These are phyloP conservation scores for Lochmaea capreae DNA, from an alignment of 2,888 invertebrate genomes.

Conservation along the genomic window DNA sequence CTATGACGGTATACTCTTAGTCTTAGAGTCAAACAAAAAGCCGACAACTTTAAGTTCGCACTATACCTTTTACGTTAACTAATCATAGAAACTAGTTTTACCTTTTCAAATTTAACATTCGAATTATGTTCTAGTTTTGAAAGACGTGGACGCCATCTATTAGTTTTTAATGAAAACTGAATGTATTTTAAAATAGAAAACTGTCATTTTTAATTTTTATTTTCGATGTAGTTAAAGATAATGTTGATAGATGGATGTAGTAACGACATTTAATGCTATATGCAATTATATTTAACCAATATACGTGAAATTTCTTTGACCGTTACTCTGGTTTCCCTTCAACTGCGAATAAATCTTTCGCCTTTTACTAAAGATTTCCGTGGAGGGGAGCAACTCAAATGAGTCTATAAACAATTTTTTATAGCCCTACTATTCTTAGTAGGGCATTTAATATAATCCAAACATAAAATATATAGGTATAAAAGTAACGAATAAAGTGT, in stretches of 20 bases:
- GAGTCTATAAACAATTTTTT: conserved; percentile 38
- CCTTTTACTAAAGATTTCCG: conserved; percentile 47
- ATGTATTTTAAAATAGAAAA: neutral
- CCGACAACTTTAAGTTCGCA: no score
- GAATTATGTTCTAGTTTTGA: no score
- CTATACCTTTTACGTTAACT: no score
- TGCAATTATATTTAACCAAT: neutral
- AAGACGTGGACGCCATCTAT: neutral
- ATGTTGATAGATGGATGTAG: neutral
- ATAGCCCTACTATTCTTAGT: conserved; percentile 12
- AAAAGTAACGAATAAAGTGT: no score
- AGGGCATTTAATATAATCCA: conserved; percentile 2
- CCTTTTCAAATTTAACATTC: no score
- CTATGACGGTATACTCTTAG: no score
- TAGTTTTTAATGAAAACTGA: neutral
- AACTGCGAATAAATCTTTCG: conserved; percentile 45
- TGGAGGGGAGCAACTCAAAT: conserved; percentile 41
- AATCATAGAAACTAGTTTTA: no score
- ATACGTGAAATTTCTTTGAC: neutral
- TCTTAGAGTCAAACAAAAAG: no score
- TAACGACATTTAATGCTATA: neutral
- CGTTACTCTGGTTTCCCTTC: conserved; percentile 42
- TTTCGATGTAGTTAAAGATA: neutral
- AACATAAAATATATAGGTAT: neutral
- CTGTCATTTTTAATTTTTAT: neutral